Conservation (phyloP, 2,888 invertebrate genomes). For the Epicampocera succincta region DNA sequence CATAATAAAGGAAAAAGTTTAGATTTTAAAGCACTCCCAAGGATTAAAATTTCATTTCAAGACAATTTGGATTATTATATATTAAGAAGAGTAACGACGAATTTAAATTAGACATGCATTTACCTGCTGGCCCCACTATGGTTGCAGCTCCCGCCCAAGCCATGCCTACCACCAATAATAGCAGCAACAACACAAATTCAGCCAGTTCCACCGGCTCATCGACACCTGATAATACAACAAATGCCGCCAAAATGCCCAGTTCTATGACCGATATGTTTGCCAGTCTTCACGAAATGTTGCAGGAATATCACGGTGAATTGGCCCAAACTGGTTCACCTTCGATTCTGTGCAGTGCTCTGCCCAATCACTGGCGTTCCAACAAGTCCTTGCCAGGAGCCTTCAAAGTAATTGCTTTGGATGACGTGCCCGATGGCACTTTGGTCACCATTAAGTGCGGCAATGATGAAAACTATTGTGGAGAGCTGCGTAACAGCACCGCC, state of each 20-base stretch:
- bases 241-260: slow-evolving; percentile 82
- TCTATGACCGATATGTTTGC: slow-evolving; percentile 89
- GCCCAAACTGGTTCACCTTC: slow-evolving; percentile 97
- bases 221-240: slow-evolving; percentile 71
- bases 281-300: slow-evolving; percentile 89
- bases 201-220: slow-evolving; percentile 73
- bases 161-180: slow-evolving; percentile 51
- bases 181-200: slow-evolving; percentile 71
- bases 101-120: slow-evolving; percentile 78
- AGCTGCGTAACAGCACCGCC: slow-evolving; percentile 95
- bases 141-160: slow-evolving; percentile 76
- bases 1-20: slow-evolving; percentile 8
- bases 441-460: slow-evolving; percentile 98
- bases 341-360: slow-evolving; percentile 95
- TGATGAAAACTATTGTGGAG: slow-evolving; percentile 98
- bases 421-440: slow-evolving; percentile 95
- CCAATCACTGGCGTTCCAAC: slow-evolving; percentile 98
- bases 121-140: slow-evolving; percentile 80
- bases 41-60: slow-evolving; percentile 15
- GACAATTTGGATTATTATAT: slow-evolving; percentile 57
- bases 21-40: slow-evolving; percentile 6
- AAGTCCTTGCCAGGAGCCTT: slow-evolving; percentile 98
- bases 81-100: slow-evolving; percentile 44
- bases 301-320: slow-evolving; percentile 95
- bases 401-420: slow-evolving; percentile 96